Evolutionary conservation across 1,140 invertebrate species (phyloP), one percentile per base, ranked within the genome.

Genomic region (Drosophila nikananu): DNA sequence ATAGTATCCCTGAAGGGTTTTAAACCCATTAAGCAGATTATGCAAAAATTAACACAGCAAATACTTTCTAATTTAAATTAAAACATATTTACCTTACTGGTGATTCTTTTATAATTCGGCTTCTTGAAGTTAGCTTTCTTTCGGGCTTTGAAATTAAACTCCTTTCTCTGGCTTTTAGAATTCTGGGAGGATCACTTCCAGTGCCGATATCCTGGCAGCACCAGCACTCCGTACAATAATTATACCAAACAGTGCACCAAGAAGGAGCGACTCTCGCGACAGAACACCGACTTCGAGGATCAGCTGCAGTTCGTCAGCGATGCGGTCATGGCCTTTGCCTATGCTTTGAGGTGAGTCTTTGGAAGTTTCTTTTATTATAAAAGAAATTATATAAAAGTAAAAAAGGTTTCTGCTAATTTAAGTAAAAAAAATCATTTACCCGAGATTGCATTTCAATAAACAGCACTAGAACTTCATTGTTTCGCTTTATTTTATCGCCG

Each of bases 151-250:
- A 21, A 7, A 21, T 23, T 13, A 46, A 44, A 9, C 4, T 2
- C 10, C 0, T 4, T 25, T 13, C n/a, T 41, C 17, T 19, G 7
- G 2, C 2, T n/a, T 5, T 37, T 46, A 98, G 98, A 98, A 94
- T 98, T 98, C 93, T 98, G 97, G 98, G 98, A 98, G 86, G 95
- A 97, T 89, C 97, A 98, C 86, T 98, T 98, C 87, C 95, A 96
- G 66, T 98, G 97, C 83, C 95, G 95, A 10, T 97, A 97, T 91
- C 96, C 96, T 0, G 96, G 96, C 78, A 95, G 96, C 49, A 94
- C 96, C 0, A 93, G 93, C 30, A 98, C 97, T 0, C 97, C 97
- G 0, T 97, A 98, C 94, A 98, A 98, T 83, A 95, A 96, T 75
- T 97, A 97, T 86, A 95, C 93, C 3, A 93, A 93, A 13, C 80